Base-by-base conservation (phyloP, 2,888 invertebrate species). In the Poecilus cupreus region DNA sequence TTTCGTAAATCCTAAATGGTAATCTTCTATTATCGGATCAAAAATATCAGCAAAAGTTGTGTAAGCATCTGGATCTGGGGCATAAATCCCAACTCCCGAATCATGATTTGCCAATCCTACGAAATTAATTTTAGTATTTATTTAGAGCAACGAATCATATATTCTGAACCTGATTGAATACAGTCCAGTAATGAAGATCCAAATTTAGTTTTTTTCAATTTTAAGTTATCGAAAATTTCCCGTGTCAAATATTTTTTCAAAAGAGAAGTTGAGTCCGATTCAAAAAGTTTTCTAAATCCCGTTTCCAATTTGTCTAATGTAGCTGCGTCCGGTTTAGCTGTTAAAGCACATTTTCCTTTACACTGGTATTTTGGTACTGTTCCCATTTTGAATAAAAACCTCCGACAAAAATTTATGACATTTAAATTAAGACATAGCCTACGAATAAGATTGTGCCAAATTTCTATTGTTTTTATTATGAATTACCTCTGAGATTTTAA, bases 11-110 rank as follows among this genome's bases (percentile, higher is more conserved):
- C 92, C 92, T 49, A 88, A 89, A 87, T 94, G 94, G 88, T 94
- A 94, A 85, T 93, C 93, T 85, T 92, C 91, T 86, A 94, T 94
- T 85, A 94, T 90, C 18, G 92, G 92, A 88, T 94, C 92, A 88
- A 94, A 94, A 77, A 95, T 89, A 22, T 91, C 91, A 79, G 90
- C 90, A 87, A 94, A 94, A 43, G 92, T 88, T 37, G 89, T 89
- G 89, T 94, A 94, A n/a, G 93, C 90, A 85, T 94, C 93, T 2
- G 93, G 92, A 87, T 94, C 94, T 3, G 93, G 91, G 0, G 94
- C 94, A 86, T 94, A 94, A 64, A 93, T 87, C 60, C 94, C 94
- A 57, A 93, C 90, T 20, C 91, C 91, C 57, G 93, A 93, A 88
- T 94, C 94, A 72, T 91, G 89, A 88, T 94, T 93, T 86, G 91